These are phyloP conservation scores for Drosophila sproati DNA, from an alignment of 1,140 invertebrate species.

Conservation along the genomic window DNA sequence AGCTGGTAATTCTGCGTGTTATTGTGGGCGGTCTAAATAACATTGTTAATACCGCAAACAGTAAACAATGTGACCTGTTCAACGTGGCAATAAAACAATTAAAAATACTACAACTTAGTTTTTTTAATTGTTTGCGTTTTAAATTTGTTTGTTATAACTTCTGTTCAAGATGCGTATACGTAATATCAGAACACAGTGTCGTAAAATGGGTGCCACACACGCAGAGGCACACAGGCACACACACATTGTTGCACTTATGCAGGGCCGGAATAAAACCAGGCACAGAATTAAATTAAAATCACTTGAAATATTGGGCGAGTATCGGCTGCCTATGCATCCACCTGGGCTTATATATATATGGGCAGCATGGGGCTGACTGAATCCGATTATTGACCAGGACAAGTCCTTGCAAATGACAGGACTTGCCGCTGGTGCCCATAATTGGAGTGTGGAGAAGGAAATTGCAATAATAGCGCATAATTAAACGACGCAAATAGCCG, in stretches of 20 bases:
- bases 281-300: conserved; percentile 80
- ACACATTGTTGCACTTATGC: conserved; percentile 30
- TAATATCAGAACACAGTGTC: background rate
- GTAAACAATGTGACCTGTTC: conserved; percentile 39
- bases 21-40: conserved; percentile 72
- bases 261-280: conserved; percentile 12
- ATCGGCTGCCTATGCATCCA: conserved; percentile 22
- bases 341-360: background rate
- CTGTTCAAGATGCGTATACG: conserved; percentile 4
- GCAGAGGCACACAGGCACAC: conserved; percentile 2
- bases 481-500: conserved; percentile 48
- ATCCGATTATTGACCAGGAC: conserved; percentile 19
- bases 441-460: background rate
- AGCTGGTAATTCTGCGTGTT: conserved; percentile 42
- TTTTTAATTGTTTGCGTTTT: background rate
- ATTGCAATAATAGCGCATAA: conserved; percentile 72
- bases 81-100: conserved; percentile 14
- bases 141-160: background rate
- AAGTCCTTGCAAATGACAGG: conserved; percentile 1
- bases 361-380: conserved; percentile 36
- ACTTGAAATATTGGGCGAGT: conserved; percentile 72
- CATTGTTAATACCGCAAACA: conserved; percentile 65
- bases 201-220: background rate
- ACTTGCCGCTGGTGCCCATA: no score
- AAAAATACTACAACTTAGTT: background rate